These are phyloP conservation scores for Podiceps cristatus DNA, from an alignment of 2,113 vertebrate species.

Conservation along the genomic window DNA sequence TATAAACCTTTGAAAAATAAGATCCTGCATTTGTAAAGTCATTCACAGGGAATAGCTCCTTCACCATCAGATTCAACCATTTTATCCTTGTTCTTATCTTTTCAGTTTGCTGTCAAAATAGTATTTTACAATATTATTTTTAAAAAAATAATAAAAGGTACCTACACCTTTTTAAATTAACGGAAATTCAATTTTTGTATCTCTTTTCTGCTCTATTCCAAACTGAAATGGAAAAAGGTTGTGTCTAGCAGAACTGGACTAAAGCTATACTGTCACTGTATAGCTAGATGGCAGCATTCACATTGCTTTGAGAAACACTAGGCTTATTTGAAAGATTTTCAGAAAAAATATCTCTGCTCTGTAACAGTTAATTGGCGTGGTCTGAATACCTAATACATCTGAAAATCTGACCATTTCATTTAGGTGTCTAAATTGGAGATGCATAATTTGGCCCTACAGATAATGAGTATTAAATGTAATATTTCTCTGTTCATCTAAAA, in stretches of 20 bases:
- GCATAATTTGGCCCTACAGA: neutral
- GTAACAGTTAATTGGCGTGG: neutral
- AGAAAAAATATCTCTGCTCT: neutral
- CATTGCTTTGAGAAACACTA: slow-evolving; percentile 8
- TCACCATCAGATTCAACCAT: neutral
- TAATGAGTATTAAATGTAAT: neutral
- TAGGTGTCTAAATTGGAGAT: neutral
- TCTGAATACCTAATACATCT: neutral
- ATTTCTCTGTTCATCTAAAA: neutral
- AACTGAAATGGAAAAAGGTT: neutral
- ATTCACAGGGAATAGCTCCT: neutral
- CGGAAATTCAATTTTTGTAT: neutral
- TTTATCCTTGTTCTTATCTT: neutral
- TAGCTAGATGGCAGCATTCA: slow-evolving; percentile 70
- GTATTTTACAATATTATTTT: neutral
- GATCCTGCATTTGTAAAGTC: neutral
- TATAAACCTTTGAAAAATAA: neutral
- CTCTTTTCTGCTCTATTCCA: neutral
- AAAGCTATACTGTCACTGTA: neutral
- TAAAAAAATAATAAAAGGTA: neutral
- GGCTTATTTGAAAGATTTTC: neutral
- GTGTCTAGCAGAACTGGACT: neutral
- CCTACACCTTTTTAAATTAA: neutral
- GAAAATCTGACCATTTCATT: neutral
- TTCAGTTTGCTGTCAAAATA: neutral